These are phyloP conservation scores for Pocillopora verrucosa DNA, from an alignment of 64 coral and sea anemone genomes.

Conservation along the genomic window DNA sequence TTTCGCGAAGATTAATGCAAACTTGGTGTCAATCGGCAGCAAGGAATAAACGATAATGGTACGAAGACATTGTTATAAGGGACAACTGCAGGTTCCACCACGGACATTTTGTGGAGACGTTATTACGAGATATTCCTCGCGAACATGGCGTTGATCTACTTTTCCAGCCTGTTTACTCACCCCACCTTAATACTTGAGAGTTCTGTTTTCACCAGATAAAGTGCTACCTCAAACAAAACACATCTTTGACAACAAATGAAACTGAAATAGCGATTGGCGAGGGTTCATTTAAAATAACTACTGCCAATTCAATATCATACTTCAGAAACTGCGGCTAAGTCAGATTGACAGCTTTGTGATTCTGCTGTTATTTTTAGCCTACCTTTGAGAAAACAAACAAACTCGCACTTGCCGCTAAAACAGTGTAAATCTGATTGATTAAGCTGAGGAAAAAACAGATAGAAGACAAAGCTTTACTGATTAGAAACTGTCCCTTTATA, in stretches of 20 bases:
- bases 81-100: too few species aligned
- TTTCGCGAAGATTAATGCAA: constrained; percentile 46
- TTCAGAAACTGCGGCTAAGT: constrained; percentile 1
- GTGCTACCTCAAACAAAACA: constrained; percentile 35
- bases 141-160: background rate
- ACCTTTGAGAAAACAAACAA: background rate
- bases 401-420: background rate
- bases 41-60: constrained; percentile 42
- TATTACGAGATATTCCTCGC: too few species aligned
- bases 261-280: constrained; percentile 22
- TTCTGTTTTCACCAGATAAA: constrained; percentile 43
- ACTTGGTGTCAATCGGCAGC: constrained; percentile 23
- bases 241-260: constrained; percentile 40
- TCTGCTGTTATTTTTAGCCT: background rate
- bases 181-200: constrained; percentile 32
- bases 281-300: constrained; percentile 42
- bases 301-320: constrained; percentile 47
- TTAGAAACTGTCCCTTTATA: background rate
- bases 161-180: constrained; percentile 27
- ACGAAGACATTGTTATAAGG: too few species aligned
- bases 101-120: too few species aligned
- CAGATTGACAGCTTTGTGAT: background rate
- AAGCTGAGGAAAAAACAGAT: too few species aligned
- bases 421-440: too few species aligned
- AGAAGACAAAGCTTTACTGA: background rate